These are phyloP conservation scores for Nycticebus coucang DNA, from an alignment of 2,113 vertebrate species.

Conservation along the genomic window DNA sequence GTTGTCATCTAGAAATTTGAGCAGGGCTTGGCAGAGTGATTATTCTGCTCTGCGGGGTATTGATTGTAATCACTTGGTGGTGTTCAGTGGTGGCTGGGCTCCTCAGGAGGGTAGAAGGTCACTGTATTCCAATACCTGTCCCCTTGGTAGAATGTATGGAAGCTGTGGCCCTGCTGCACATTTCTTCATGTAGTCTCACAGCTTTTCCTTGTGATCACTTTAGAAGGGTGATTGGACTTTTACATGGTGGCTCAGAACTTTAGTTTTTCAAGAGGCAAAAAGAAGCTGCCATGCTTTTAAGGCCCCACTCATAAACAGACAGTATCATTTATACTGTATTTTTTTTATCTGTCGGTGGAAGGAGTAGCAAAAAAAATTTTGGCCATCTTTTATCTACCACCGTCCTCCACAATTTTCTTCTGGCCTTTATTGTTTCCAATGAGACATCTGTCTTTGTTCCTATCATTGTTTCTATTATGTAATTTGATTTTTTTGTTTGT, in stretches of 20 bases:
- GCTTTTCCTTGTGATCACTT: not conserved
- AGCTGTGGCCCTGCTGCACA: not conserved
- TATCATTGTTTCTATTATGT: not conserved
- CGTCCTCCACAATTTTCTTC: not conserved
- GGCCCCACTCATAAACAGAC: not conserved
- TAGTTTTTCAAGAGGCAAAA: not conserved
- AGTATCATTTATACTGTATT: not conserved
- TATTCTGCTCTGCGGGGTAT: not conserved
- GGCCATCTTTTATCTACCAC: not conserved
- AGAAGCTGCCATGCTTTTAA: not conserved
- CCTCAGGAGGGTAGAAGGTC: not conserved
- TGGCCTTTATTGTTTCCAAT: not conserved
- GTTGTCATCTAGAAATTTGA: not conserved
- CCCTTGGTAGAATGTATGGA: not conserved
- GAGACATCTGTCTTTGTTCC: not conserved
- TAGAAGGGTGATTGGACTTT: not conserved
- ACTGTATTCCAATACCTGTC: not conserved
- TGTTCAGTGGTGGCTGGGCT: not conserved
- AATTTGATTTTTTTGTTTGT: not conserved
- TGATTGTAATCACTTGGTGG: not conserved
- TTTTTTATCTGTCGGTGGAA: not conserved
- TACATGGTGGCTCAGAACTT: not conserved
- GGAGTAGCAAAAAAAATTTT: not conserved
- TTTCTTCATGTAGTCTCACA: not conserved
- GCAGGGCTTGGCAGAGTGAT: not conserved